Evolutionary conservation across 2,888 invertebrate species (phyloP), one percentile per base, ranked within the genome.

Genomic region (Aphelenchoides bicaudatus): DNA sequence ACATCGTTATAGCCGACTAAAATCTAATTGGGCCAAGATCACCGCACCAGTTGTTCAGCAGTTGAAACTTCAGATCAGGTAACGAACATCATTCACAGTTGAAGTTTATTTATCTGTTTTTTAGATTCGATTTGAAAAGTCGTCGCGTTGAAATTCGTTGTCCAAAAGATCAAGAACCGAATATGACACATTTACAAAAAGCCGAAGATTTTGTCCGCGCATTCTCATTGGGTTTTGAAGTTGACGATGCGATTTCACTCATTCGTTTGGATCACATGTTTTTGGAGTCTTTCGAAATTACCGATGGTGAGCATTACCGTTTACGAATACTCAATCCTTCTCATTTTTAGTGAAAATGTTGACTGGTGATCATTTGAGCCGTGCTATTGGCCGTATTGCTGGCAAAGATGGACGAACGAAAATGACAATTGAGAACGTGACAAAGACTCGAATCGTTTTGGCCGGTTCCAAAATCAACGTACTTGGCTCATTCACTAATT

Each of bases 191-290:
- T 80, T 83, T 98, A 62, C 96, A 98, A 80, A 96, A 93, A 82
- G 98, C 89, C 49, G 91, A 93, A 13, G 98, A 99, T 82, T 99
- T 99, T 84, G 90, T 99, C 0, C 88, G 88, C 81, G 96, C 96
- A 1, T 96, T 96, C 79, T 84, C 93, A 28, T 87, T 87, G 70
- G 98, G 98, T 3, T 98, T 99, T 81, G 93, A 94, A 73, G 89
- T 80, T 57, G 61, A 84, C 80, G 98, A 99, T 82, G 91, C 94
- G 0, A 81, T 98, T 58, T 94, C 98, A 0, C 82, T 99, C 1
- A 84, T 99, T 0, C 85, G 98, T 73, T 83, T 99, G 61, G 96
- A 99, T 79, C 96, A 98, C 81, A 82, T 99, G 6, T 99, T 94
- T 80, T 85, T 99, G 0, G 96, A 99, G 82, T 87, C 91, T 0